Base-by-base conservation (phyloP, 2,797 vertebrate species). In the Anomalospiza imberbis region DNA sequence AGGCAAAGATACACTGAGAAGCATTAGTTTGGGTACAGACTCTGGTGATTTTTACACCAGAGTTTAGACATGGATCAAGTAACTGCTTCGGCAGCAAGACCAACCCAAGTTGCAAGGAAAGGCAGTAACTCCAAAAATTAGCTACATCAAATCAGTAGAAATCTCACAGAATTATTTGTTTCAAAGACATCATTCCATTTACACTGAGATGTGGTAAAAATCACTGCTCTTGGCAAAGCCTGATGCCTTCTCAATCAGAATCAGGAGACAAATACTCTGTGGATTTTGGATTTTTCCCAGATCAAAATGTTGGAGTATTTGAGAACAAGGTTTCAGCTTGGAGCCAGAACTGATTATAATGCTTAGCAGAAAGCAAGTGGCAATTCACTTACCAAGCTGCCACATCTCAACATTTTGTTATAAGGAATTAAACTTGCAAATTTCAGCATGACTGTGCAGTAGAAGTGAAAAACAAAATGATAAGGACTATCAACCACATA, bases 381-480 rank as follows among this genome's bases (percentile, higher is more conserved):
- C 67, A 95, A 93, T 60, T 91, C 58, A 87, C 60, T 89, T 67
- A 85, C 31, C 74, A 85, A 94, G 63, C 70, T 94, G 85, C 32
- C 91, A 82, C 60, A 70, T 92, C 78, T 91, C 78, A 71, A 70
- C 85, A 79, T 89, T 89, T 91, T 89, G 57, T 58, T 73, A 54
- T 26, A 57, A 76, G 63, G 88, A 96, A 97, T 95, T 93, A 88
- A 93, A 96, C 82, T 91, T 95, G 91, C 92, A 96, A 81, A 92
- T 95, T 94, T 84, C 88, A 90, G 45, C 55, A 44, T 67, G 88
- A 86, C 71, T 90, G 77, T 61, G 57, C 61, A 62, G 50, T 31
- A 38, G 53, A 75, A 28, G 14, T 60, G 79, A 91, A 88, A 96
- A 95, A 60, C 76, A 91, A 83, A 83, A 53, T 0, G 1, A 10